Percentiles rank a stretch among this genome's conserved stretches.
These are phyloP conservation scores for Macroramphosus scolopax DNA, from an alignment of 2,797 vertebrate genomes.

Conservation along the genomic window DNA sequence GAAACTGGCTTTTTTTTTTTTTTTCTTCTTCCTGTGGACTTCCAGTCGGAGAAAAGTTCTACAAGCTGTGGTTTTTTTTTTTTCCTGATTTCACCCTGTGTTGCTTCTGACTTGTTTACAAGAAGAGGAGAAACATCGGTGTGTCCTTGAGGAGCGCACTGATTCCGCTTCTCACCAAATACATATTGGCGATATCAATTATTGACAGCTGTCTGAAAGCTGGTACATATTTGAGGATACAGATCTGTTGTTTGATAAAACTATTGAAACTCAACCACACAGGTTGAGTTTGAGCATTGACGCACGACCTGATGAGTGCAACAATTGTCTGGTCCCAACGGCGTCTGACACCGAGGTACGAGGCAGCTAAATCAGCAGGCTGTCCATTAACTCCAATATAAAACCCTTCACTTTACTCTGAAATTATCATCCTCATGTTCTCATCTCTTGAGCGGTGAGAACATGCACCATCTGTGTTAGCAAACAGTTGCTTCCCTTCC, in stretches of 20 bases:
- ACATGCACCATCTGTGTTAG: no score
- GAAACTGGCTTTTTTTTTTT: slow-evolving; percentile 18
- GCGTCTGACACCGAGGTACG: no score
- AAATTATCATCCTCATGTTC: no score
- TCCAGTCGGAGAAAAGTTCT: slow-evolving; percentile 27
- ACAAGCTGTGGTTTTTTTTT: slow-evolving; percentile 34
- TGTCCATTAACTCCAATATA: no score
- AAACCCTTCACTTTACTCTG: no score
- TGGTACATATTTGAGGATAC: not conserved
- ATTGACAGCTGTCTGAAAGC: slow-evolving; percentile 31
- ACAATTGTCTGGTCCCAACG: no score
- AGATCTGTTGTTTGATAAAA: not conserved
- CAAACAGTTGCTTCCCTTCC: no score
- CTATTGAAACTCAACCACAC: no score
- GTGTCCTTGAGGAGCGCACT: slow-evolving; percentile 1
- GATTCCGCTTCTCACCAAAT: slow-evolving; percentile 6
- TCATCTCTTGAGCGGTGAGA: no score
- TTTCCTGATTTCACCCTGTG: slow-evolving; percentile 13
- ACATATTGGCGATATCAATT: slow-evolving; percentile 19
- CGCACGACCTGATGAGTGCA: no score
- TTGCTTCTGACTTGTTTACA: slow-evolving; percentile 37
- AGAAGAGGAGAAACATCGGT: slow-evolving; percentile 4
- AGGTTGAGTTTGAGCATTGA: no score
- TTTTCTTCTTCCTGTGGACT: slow-evolving; percentile 7
- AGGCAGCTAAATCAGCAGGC: no score